Evolutionary conservation across 1,140 invertebrate genomes (phyloP).

Genomic region (Drosophila guanche): DNA sequence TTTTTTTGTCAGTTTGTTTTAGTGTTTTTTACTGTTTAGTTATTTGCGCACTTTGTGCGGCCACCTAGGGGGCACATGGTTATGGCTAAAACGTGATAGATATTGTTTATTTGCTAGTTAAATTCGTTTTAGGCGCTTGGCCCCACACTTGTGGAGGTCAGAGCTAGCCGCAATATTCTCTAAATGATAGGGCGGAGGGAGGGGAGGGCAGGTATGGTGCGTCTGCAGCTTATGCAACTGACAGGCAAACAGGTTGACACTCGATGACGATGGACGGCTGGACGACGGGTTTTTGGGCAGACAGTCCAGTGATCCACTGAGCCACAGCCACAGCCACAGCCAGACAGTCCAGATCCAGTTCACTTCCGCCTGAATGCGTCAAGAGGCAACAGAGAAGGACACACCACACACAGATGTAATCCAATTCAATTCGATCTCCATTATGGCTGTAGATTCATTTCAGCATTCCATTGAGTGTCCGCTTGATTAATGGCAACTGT

Average conservation of each 20-base stretch:
- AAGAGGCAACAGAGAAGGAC: conserved; percentile 18
- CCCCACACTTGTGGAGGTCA: conserved; percentile 46
- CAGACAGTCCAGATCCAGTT: conserved; percentile 22
- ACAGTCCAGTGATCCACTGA: conserved; percentile 42
- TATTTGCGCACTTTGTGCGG: conserved; percentile 1
- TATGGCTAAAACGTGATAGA: conserved; percentile 74
- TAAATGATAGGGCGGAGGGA: conserved; percentile 10
- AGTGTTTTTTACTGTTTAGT: neutral
- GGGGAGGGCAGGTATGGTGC: conserved; percentile 1
- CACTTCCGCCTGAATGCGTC: conserved; percentile 35
- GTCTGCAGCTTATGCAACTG: conserved; percentile 37
- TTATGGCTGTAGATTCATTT: conserved; percentile 40
- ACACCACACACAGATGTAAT: conserved; percentile 27
- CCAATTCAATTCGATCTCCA: too few relatives aligned
- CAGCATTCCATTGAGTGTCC: conserved; percentile 19
- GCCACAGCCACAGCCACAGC: conserved; percentile 26
- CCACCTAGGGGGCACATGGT: conserved; percentile 15
- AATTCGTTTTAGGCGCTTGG: conserved; percentile 41
- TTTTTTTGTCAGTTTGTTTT: conserved; percentile 30
- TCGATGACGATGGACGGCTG: conserved; percentile 3
- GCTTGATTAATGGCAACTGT: conserved; percentile 45
- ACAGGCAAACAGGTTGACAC: conserved; percentile 37
- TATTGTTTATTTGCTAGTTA: conserved; percentile 51
- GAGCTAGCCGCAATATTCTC: conserved; percentile 50
- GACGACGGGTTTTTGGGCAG: conserved; percentile 35